These are phyloP conservation scores for Prunella strophiata DNA, from an alignment of 2,797 vertebrate species.

Conservation along the genomic window DNA sequence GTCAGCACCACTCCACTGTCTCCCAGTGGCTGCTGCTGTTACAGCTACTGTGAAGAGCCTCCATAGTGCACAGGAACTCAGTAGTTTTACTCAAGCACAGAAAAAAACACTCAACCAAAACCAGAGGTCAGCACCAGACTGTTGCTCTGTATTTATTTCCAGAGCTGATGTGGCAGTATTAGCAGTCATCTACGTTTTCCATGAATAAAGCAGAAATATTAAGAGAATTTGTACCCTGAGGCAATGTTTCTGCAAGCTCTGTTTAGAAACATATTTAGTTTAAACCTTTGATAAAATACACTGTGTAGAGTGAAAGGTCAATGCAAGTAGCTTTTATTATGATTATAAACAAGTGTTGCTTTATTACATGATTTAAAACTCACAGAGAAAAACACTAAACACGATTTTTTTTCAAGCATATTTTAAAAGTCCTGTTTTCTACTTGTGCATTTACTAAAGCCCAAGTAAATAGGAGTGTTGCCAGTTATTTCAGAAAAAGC, in stretches of 20 bases:
- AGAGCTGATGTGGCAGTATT: neutral
- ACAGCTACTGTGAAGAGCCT: neutral
- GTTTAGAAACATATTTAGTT: neutral
- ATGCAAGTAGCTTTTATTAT: neutral
- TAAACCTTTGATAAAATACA: neutral
- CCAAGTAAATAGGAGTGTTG: neutral
- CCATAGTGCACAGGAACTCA: neutral
- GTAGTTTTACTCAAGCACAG: neutral
- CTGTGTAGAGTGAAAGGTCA: neutral
- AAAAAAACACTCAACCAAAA: neutral
- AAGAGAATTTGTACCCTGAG: neutral
- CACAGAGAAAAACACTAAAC: neutral
- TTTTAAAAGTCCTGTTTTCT: neutral
- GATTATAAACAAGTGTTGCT: neutral
- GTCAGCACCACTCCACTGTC: constrained; percentile 32
- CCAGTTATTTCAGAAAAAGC: constrained; percentile 1
- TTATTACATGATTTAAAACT: neutral
- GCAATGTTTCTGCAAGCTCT: neutral
- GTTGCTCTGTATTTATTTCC: neutral
- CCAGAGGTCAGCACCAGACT: neutral
- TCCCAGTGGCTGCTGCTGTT: constrained; percentile 33
- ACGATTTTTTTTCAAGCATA: neutral
- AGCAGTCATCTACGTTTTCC: neutral
- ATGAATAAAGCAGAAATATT: neutral
- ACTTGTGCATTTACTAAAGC: neutral